These are phyloP conservation scores for Rhegmatorhina hoffmannsi DNA, from an alignment of 2,113 vertebrate genomes.

Conservation along the genomic window DNA sequence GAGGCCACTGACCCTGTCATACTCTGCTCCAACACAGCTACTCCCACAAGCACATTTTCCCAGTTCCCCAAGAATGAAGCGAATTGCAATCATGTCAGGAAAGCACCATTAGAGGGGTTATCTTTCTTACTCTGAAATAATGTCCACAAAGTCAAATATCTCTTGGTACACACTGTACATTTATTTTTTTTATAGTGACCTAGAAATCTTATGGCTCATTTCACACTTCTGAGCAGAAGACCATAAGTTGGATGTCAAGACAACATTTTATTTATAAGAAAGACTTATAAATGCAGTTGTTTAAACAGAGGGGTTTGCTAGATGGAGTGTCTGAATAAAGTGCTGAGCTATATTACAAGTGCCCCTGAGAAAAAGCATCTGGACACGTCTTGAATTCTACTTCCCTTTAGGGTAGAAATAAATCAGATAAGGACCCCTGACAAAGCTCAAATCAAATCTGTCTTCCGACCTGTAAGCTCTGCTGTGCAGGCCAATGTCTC, in stretches of 20 bases:
- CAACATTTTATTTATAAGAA: background rate
- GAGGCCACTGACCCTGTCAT: background rate
- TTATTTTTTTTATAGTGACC: background rate
- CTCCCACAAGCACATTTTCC: background rate
- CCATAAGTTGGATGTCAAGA: background rate
- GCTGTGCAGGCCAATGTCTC: background rate
- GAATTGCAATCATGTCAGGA: background rate
- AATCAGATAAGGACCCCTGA: background rate
- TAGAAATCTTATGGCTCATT: background rate
- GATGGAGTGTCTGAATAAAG: background rate
- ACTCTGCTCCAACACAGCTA: background rate
- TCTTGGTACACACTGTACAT: background rate
- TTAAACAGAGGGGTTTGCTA: constrained; percentile 13
- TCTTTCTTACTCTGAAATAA: background rate
- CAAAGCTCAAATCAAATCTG: background rate
- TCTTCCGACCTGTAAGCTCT: background rate
- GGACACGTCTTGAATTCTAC: background rate
- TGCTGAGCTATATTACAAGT: background rate
- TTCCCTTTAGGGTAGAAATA: background rate
- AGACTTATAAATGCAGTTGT: background rate
- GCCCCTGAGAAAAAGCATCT: constrained; percentile 51
- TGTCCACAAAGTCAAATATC: background rate
- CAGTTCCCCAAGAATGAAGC: background rate
- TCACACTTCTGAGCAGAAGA: background rate
- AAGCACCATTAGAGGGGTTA: background rate